Conservation (phyloP, 2,888 invertebrate genomes). For the Pteria penguin region DNA sequence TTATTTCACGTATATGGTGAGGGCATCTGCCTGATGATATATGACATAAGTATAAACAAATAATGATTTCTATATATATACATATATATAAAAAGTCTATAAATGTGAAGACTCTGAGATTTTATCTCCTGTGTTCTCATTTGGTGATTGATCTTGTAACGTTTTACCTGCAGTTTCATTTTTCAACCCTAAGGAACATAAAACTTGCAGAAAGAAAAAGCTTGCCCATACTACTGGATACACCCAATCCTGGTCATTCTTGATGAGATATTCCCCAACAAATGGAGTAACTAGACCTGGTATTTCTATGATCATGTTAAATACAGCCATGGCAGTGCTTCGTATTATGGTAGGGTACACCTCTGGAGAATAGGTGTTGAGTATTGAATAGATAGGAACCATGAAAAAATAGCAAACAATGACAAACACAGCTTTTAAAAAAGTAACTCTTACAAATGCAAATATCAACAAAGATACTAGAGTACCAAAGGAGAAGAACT, state of each 20-base stretch:
- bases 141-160: constrained; percentile 48
- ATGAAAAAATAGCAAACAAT: constrained; percentile 71
- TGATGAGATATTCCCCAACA: constrained; percentile 64
- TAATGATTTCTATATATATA: too few relatives aligned
- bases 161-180: constrained; percentile 65
- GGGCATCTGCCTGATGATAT: too few relatives aligned
- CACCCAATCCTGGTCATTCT: constrained; percentile 58
- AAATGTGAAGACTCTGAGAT: too few relatives aligned
- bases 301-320: constrained; percentile 67
- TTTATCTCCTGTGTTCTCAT: too few relatives aligned
- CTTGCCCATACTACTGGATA: constrained; percentile 69
- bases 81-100: too few relatives aligned
- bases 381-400: constrained; percentile 72
- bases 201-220: constrained; percentile 65
- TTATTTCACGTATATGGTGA: too few relatives aligned
- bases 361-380: constrained; percentile 73
- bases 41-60: too few relatives aligned
- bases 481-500: constrained; percentile 65
- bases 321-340: constrained; percentile 70
- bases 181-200: constrained; percentile 60
- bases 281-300: constrained; percentile 70
- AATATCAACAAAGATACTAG: constrained; percentile 60
- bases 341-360: constrained; percentile 68
- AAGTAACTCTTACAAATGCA: constrained; percentile 61
- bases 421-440: constrained; percentile 65